phyloP scores from a whole-genome alignment of 2,888 invertebrate genomes.

The Scaptomyza tumidula region DNA sequence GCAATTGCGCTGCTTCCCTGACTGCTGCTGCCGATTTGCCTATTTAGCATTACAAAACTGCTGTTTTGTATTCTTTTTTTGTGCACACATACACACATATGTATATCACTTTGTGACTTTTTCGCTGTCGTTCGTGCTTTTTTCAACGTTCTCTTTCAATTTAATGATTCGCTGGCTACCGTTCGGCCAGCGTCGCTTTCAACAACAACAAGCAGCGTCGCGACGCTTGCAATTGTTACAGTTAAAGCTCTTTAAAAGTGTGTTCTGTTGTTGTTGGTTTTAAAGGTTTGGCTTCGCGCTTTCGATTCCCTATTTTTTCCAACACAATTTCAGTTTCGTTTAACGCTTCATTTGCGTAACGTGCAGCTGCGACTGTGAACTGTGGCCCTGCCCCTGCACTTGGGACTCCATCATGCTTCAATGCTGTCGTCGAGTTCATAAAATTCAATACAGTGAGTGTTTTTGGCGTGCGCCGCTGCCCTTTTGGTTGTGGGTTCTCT shows the following conservation, averaged over 20 bases:
- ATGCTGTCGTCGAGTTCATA: slow-evolving; percentile 46
- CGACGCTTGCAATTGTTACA: slow-evolving; percentile 57
- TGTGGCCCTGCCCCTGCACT: slow-evolving; percentile 56
- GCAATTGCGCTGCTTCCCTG: slow-evolving; percentile 20
- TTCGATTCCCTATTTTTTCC: slow-evolving; percentile 70
- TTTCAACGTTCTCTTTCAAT: slow-evolving; percentile 71
- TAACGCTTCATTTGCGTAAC: slow-evolving; percentile 71
- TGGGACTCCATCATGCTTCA: slow-evolving; percentile 55
- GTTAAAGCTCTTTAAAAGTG: slow-evolving; percentile 53
- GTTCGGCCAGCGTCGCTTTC: slow-evolving; percentile 32
- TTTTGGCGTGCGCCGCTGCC: slow-evolving; percentile 42
- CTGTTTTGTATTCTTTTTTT: slow-evolving; percentile 58
- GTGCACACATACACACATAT: slow-evolving; percentile 4
- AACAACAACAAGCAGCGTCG: slow-evolving; percentile 11
- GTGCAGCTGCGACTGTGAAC: slow-evolving; percentile 62
- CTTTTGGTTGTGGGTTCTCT: slow-evolving; percentile 18
- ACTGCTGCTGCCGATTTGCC: slow-evolving; percentile 32
- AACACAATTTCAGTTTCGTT: slow-evolving; percentile 66
- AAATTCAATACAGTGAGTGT: slow-evolving; percentile 50
- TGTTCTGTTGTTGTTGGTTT: slow-evolving; percentile 13
- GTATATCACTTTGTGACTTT: slow-evolving; percentile 47
- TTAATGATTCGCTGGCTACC: slow-evolving; percentile 62
- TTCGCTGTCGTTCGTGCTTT: slow-evolving; percentile 78
- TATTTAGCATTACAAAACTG: slow-evolving; percentile 78
- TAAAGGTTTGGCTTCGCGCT: slow-evolving; percentile 42